phyloP scores from a whole-genome alignment of 1,140 invertebrate genomes.

The Semibalanus balanoides region DNA sequence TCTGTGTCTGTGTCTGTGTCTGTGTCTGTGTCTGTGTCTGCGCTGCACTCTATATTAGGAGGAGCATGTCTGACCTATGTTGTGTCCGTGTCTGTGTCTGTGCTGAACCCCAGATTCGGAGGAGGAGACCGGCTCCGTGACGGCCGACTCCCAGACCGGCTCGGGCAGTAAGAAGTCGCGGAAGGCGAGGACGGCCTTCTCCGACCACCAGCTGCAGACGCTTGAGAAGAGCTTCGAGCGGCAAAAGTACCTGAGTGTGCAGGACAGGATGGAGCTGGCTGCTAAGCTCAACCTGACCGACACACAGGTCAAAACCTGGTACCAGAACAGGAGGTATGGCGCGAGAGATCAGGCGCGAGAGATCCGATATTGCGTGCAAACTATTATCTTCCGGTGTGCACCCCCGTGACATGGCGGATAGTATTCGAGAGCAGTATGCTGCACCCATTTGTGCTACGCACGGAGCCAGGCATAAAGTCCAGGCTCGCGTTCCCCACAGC shows the following conservation, averaged over 20 bases:
- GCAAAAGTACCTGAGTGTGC: slow-evolving; percentile 96
- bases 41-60: too few relatives aligned
- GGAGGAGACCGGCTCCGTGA: slow-evolving; percentile 7
- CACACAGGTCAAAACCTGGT: slow-evolving; percentile 99
- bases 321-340: slow-evolving; percentile 89
- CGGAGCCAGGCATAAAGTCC: too few relatives aligned
- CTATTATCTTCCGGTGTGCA: too few relatives aligned
- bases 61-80: too few relatives aligned
- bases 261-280: slow-evolving; percentile 95
- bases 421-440: too few relatives aligned
- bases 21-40: too few relatives aligned
- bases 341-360: not conserved
- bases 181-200: slow-evolving; percentile 95
- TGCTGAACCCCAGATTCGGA: slow-evolving; percentile 11
- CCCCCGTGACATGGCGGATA: too few relatives aligned
- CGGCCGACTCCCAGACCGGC: slow-evolving; percentile 4
- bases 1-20: too few relatives aligned
- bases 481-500: too few relatives aligned
- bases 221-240: slow-evolving; percentile 94
- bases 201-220: slow-evolving; percentile 91
- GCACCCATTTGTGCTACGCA: too few relatives aligned
- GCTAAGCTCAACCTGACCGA: slow-evolving; percentile 90
- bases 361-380: too few relatives aligned
- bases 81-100: not conserved
- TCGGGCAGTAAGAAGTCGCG: slow-evolving; percentile 35